Base-by-base conservation (phyloP, 2,797 vertebrate genomes). In the Podarcis siculus region DNA sequence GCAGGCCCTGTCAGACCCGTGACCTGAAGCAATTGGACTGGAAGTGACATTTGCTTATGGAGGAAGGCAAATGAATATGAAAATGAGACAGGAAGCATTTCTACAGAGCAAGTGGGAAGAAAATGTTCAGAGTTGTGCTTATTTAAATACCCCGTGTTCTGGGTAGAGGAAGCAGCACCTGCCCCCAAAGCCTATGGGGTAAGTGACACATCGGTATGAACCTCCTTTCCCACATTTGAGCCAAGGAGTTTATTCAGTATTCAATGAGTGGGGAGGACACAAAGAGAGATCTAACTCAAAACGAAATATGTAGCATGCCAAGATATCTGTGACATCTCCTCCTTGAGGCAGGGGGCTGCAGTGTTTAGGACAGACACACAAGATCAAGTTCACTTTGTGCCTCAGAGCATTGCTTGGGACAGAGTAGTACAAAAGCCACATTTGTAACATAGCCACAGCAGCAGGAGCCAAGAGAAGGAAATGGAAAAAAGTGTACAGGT, bases 71-170 rank as follows among this genome's bases (percentile, higher is more conserved):
- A 32, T 8, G 8, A 30, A 9, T 8, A 66, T 8, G 10, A 12
- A 23, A 19, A 42, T 15, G 58, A 66, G 27, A 61, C 55, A n/a
- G 32, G 10, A 37, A 73, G 2, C 27, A 30, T n/a, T 80, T 58
- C 45, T 30, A 42, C 77, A 72, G 3, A 85, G 35, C 66, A 39
- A 27, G 27, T 10, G 42, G 32, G 66, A 49, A 49, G 58, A 71
- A 37, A 73, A 61, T 5, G 27, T 69, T 42, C n/a, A 67, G 61
- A 67, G 37, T 80, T 89, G 82, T 89, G 76, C 87, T 89, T 89
- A 72, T 45, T 77, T 45, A 55, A 8, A 71, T 2, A 39, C 30
- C 30, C 72, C 27, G n/a, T 30, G 61, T 39, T 21, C 21, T 15
- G 23, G 17, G n/a, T 1, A 27, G 5, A 67, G 23, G 45, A 66